Evolutionary conservation across 1,140 invertebrate species (phyloP).

Genomic region (Ganaspis sp.): DNA sequence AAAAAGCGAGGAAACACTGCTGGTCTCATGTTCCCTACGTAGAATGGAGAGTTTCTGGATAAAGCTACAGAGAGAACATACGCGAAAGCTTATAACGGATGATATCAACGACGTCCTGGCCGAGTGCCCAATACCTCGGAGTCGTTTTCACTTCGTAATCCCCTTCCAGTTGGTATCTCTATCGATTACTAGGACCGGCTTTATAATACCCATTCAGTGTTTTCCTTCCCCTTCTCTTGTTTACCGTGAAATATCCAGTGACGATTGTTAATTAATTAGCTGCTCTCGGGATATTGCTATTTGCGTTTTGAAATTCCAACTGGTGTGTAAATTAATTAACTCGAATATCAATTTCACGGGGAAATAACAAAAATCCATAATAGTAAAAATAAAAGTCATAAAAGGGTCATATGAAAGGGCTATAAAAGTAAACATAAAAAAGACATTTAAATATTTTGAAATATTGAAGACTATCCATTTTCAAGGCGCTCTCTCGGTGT

Average conservation of each 20-base stretch:
- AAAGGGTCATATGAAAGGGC: neutral
- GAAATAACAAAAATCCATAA: neutral
- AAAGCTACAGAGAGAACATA: slow-evolving; percentile 31
- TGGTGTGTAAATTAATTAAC: neutral
- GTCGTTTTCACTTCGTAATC: slow-evolving; percentile 56
- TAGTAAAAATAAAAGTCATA: neutral
- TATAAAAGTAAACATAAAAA: too few relatives aligned
- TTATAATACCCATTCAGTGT: neutral
- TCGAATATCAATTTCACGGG: neutral
- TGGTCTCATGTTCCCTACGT: neutral
- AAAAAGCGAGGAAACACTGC: slow-evolving; percentile 1
- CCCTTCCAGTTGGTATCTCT: slow-evolving; percentile 48
- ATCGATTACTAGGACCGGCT: slow-evolving; percentile 39
- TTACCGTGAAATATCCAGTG: neutral
- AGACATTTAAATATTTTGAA: neutral
- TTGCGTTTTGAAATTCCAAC: neutral
- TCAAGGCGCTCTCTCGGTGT: neutral
- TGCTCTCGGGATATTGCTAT: neutral
- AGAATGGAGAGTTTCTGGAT: slow-evolving; percentile 22
- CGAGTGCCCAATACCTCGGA: slow-evolving; percentile 47
- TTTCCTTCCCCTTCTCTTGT: slow-evolving; percentile 11
- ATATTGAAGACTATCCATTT: slow-evolving; percentile 3
- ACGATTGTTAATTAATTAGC: slow-evolving; percentile 15
- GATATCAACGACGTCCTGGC: slow-evolving; percentile 51
- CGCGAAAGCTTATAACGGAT: slow-evolving; percentile 46